Evolutionary conservation across 2,113 vertebrate species (phyloP).

Genomic region (Actinemys pallida): DNA sequence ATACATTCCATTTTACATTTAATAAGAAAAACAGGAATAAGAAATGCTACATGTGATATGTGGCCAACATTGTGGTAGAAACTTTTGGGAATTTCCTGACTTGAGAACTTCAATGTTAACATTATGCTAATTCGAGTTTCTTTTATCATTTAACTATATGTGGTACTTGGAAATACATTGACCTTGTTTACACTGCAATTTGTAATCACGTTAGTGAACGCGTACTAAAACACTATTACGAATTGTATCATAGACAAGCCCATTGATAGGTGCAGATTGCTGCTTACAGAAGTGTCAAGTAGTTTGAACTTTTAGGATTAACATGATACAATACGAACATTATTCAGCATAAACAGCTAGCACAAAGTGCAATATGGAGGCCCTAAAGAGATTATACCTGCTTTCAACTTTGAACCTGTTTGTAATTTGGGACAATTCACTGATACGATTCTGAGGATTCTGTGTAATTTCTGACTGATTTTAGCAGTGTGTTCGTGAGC

Average conservation of each 20-base stretch:
- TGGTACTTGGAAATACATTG: not conserved
- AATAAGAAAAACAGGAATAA: not conserved
- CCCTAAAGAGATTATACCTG: not conserved
- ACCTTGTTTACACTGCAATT: not conserved
- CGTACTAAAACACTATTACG: not conserved
- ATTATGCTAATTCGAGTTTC: not conserved
- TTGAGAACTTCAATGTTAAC: not conserved
- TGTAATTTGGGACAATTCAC: not conserved
- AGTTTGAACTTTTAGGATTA: not conserved
- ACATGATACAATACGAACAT: not conserved
- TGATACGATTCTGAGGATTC: accelerated
- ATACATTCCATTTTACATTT: not conserved
- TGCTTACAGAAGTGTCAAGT: not conserved
- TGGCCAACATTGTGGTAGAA: not conserved
- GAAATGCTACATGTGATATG: not conserved
- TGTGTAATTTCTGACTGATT: not conserved
- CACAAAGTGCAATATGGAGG: not conserved
- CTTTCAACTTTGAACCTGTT: constrained; percentile 33
- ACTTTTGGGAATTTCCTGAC: not conserved
- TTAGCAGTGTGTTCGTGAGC: not conserved
- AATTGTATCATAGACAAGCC: too few relatives aligned
- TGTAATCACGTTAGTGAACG: not conserved
- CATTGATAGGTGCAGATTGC: not conserved
- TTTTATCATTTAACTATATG: not conserved
- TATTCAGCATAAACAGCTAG: constrained; percentile 1